phyloP scores from a whole-genome alignment of 2,797 vertebrate species.

The Zalophus californianus region DNA sequence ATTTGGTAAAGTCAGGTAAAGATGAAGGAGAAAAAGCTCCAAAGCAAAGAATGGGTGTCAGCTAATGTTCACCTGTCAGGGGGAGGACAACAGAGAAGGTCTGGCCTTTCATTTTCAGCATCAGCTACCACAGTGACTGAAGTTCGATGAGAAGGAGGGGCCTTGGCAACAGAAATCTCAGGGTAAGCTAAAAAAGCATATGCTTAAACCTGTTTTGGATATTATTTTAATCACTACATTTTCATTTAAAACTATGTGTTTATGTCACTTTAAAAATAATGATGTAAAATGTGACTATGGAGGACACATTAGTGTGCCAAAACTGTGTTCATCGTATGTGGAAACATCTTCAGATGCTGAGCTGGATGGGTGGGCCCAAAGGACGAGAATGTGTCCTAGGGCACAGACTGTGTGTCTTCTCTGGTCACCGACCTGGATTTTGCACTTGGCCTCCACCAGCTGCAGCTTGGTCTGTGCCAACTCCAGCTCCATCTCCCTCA shows the following conservation, averaged over 20 bases:
- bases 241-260: not conserved
- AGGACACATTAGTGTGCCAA: not conserved
- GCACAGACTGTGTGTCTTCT: not conserved
- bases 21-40: not conserved
- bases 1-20: not conserved
- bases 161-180: not conserved
- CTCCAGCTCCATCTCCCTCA: slow-evolving; percentile 97
- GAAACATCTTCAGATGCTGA: not conserved
- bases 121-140: not conserved
- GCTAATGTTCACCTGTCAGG: not conserved
- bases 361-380: not conserved
- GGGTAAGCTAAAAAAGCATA: not conserved
- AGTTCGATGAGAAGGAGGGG: not conserved
- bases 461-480: slow-evolving; percentile 99
- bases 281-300: not conserved
- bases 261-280: not conserved
- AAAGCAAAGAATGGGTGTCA: not conserved
- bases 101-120: not conserved
- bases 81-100: not conserved
- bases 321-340: not conserved
- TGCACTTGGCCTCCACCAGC: slow-evolving; percentile 99
- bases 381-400: too few species aligned
- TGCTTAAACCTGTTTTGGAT: not conserved
- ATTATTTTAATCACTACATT: not conserved
- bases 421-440: slow-evolving; percentile 93